These are phyloP conservation scores for Neotoxoptera formosana DNA, from an alignment of 1,140 invertebrate genomes.

Conservation along the genomic window DNA sequence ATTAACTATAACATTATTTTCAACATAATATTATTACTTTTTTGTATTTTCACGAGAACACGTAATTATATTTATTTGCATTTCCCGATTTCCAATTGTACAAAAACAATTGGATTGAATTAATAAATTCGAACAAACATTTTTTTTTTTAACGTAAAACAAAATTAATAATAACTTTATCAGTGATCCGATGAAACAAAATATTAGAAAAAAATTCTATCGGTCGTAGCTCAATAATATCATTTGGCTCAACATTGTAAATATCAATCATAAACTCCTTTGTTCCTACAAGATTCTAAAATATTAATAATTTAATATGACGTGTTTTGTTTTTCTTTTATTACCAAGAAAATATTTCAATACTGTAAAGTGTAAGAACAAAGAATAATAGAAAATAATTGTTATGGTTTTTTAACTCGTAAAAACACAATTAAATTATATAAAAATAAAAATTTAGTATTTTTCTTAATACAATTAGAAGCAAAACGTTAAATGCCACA, in stretches of 20 bases:
- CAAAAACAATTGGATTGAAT: background rate
- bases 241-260: background rate
- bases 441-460: background rate
- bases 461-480: background rate
- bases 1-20: background rate
- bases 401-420: background rate
- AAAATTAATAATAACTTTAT: background rate
- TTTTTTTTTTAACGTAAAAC: background rate
- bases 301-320: background rate
- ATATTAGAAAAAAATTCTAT: background rate
- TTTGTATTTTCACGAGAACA: background rate
- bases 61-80: background rate
- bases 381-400: background rate
- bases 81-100: background rate
- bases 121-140: background rate
- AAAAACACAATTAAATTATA: background rate
- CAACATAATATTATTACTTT: background rate
- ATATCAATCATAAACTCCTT: background rate
- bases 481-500: background rate
- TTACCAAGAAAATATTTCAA: background rate
- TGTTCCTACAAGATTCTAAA: background rate
- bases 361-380: background rate
- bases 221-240: background rate
- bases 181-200: background rate
- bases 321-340: background rate